Percentiles rank a stretch among this genome's conserved stretches.
phyloP scores from a whole-genome alignment of 2,888 invertebrate genomes.

The Aphidoletes aphidimyza region DNA sequence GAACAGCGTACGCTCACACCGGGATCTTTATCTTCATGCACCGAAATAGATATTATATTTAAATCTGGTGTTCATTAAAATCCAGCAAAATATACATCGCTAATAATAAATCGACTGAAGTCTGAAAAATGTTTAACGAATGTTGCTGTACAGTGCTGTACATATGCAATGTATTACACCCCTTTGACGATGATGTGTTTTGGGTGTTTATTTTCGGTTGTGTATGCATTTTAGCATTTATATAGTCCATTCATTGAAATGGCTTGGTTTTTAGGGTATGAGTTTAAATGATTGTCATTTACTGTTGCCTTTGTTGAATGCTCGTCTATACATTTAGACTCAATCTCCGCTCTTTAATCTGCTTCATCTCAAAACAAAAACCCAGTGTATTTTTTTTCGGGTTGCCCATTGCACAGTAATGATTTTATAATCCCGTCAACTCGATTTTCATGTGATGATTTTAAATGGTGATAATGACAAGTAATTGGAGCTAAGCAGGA shows the following conservation, averaged over 20 bases:
- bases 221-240: neutral
- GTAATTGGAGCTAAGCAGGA: conserved; percentile 49
- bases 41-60: conserved; percentile 44
- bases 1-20: neutral
- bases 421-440: conserved; percentile 52
- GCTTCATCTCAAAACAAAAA: no score
- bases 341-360: neutral
- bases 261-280: neutral
- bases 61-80: conserved; percentile 54
- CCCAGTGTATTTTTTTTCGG: neutral
- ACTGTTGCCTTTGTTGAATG: neutral
- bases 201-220: neutral
- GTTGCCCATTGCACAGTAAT: neutral
- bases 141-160: no score
- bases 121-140: conserved; percentile 10
- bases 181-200: neutral
- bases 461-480: conserved; percentile 53
- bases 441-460: conserved; percentile 5
- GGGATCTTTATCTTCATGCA: neutral
- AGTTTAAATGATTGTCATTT: conserved; percentile 51
- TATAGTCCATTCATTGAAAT: neutral
- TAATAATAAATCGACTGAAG: conserved; percentile 51
- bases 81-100: conserved; percentile 53
- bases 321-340: neutral
- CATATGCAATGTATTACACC: neutral